A percentile compares a stretch with the other conserved stretches of the same genome.
Conservation (phyloP, 2,113 vertebrate genomes). For the Oxyruncus cristatus region DNA sequence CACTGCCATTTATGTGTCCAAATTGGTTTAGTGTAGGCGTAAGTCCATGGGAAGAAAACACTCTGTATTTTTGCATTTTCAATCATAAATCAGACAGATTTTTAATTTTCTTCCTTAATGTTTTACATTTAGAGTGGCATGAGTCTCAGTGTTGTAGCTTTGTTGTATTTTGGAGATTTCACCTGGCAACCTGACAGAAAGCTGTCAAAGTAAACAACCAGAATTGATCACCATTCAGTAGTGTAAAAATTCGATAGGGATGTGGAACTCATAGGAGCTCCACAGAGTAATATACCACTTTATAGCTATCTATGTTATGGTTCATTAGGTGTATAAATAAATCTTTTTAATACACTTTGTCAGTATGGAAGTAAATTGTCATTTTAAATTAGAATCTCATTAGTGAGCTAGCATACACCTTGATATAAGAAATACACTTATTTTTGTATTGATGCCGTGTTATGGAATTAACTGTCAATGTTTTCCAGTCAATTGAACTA, state of each 20-base stretch:
- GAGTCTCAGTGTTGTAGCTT: neutral
- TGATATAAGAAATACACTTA: neutral
- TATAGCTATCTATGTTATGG: neutral
- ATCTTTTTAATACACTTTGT: neutral
- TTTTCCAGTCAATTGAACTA: conserved; percentile 12
- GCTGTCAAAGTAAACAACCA: neutral
- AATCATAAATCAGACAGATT: neutral
- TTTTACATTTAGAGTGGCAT: neutral
- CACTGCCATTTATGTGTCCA: neutral
- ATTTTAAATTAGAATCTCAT: conserved; percentile 43
- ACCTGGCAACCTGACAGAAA: conserved; percentile 13
- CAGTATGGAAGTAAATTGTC: conserved; percentile 38
- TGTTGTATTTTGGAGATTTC: neutral
- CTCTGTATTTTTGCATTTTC: neutral
- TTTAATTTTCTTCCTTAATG: neutral
- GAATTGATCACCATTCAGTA: conserved; percentile 8
- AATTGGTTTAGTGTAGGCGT: neutral
- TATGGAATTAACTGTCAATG: neutral
- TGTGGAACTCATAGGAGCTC: neutral
- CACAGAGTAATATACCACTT: neutral
- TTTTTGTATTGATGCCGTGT: neutral
- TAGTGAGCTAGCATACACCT: neutral
- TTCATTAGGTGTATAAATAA: conserved; percentile 43
- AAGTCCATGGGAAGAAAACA: neutral
- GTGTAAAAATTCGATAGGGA: conserved; percentile 9